Evolutionary conservation across 2,797 vertebrate genomes (phyloP).

Genomic region (Crypturellus tataupa): DNA sequence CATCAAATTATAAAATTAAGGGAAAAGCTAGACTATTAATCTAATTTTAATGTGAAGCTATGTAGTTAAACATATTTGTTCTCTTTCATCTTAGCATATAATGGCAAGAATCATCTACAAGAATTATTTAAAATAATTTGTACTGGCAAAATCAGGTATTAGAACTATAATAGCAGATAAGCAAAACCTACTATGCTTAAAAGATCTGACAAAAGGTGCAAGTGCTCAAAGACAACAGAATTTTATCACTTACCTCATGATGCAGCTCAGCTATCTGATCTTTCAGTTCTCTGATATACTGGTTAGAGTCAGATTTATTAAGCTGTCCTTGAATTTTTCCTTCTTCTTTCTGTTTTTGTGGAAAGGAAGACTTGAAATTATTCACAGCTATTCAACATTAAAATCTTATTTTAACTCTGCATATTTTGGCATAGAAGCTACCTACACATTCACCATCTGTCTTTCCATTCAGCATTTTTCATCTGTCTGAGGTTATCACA

Average conservation of each 20-base stretch:
- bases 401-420: background rate
- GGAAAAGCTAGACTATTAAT: background rate
- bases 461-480: background rate
- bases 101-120: background rate
- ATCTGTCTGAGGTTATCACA: background rate
- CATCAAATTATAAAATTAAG: background rate
- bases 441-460: background rate
- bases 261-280: slow-evolving; percentile 95
- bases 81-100: background rate
- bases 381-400: background rate
- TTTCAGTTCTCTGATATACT: slow-evolving; percentile 95
- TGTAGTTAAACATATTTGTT: background rate
- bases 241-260: slow-evolving; percentile 90
- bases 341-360: slow-evolving; percentile 93
- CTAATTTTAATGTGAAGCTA: background rate
- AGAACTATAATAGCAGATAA: slow-evolving; percentile 21
- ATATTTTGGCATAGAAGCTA: background rate
- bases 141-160: background rate
- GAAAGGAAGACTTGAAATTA: slow-evolving; percentile 43
- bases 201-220: slow-evolving; percentile 56
- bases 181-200: background rate
- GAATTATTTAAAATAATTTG: background rate
- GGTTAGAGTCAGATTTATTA: slow-evolving; percentile 94
- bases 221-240: slow-evolving; percentile 39
- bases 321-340: slow-evolving; percentile 96